phyloP scores from a whole-genome alignment of 1,140 invertebrate genomes.

The Cydia amplana region DNA sequence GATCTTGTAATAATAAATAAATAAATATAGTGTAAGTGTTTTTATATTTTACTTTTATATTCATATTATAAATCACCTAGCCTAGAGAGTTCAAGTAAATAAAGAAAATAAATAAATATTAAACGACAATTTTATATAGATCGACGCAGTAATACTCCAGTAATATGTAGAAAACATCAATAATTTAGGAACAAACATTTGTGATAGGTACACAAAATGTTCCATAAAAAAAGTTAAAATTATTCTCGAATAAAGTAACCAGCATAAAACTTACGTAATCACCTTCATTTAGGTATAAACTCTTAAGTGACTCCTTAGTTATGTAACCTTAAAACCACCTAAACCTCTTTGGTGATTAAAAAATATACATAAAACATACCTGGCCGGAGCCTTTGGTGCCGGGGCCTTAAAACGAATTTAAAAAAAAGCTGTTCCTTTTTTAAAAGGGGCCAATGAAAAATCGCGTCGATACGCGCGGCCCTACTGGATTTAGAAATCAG shows the following conservation, averaged over 20 bases:
- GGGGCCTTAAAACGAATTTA: conserved; percentile 40
- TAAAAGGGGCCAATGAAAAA: conserved; percentile 62
- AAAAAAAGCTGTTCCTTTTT: conserved; percentile 50
- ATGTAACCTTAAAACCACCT: conserved; percentile 24
- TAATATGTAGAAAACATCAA: no score
- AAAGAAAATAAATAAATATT: no score
- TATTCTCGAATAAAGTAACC: not conserved
- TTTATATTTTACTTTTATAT: no score
- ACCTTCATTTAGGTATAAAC: not conserved
- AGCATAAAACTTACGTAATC: not conserved
- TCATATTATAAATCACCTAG: no score
- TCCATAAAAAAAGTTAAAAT: no score
- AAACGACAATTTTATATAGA: no score
- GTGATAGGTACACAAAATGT: no score
- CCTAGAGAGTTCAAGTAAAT: no score
- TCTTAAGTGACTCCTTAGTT: conserved; percentile 13
- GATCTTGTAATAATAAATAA: no score
- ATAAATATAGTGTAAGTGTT: no score
- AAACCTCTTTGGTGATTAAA: conserved; percentile 22
- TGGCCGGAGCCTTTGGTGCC: conserved; percentile 33
- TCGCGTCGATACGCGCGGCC: conserved; percentile 57
- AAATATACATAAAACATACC: conserved; percentile 29
- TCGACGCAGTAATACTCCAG: no score
- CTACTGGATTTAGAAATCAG: conserved; percentile 61
- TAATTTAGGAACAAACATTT: no score